phyloP scores from a whole-genome alignment of 2,113 vertebrate species.

The Carlito syrichta region DNA sequence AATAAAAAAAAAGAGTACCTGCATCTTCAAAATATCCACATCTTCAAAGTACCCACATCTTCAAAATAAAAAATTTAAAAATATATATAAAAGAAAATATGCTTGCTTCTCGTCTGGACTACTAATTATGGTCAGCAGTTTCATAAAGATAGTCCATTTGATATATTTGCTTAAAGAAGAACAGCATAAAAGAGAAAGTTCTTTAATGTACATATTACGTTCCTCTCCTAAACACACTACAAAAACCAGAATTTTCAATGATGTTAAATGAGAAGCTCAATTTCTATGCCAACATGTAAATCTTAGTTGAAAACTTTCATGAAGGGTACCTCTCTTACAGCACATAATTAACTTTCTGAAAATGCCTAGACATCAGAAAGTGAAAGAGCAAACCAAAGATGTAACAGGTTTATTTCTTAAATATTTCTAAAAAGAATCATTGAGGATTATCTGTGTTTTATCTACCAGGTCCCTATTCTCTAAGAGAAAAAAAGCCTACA shows the following conservation, averaged over 20 bases:
- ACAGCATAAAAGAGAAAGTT: neutral
- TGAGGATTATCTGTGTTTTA: neutral
- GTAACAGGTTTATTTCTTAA: neutral
- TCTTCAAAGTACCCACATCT: too few species aligned
- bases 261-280: neutral
- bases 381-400: neutral
- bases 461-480: neutral
- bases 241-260: neutral
- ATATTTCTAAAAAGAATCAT: neutral
- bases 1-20: too few species aligned
- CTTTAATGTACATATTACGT: fast-evolving
- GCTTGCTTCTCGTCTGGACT: neutral
- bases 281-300: neutral
- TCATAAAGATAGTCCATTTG: neutral
- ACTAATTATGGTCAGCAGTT: neutral
- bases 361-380: neutral
- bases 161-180: neutral
- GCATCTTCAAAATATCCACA: too few species aligned
- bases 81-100: too few species aligned
- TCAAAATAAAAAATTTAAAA: too few species aligned
- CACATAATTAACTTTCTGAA: neutral
- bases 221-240: neutral
- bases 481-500: neutral
- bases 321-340: neutral
- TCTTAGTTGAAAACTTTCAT: neutral